A percentile compares a stretch with the other conserved stretches of the same genome.
These are phyloP conservation scores for Agonum fuliginosum DNA, from an alignment of 2,888 invertebrate genomes.

Conservation along the genomic window DNA sequence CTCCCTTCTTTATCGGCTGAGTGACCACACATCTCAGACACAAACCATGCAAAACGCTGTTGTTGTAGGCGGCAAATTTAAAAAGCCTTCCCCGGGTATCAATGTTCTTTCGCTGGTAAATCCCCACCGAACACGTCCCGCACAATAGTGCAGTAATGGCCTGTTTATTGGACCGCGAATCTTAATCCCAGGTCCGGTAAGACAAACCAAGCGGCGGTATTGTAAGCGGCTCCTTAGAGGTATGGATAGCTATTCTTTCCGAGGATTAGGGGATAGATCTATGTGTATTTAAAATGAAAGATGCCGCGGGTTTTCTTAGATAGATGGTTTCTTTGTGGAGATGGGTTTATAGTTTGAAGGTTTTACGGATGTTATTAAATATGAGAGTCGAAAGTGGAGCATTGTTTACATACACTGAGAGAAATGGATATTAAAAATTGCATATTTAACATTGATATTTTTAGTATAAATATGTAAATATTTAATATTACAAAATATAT, in stretches of 20 bases:
- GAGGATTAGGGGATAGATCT: slow-evolving; percentile 16
- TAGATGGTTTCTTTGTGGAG: background rate
- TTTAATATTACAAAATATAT: no score
- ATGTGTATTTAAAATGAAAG: slow-evolving; percentile 10
- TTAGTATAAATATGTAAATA: no score
- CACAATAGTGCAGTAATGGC: slow-evolving; percentile 39
- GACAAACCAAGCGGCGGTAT: slow-evolving; percentile 40
- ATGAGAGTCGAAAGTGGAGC: no score
- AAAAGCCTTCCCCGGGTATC: slow-evolving; percentile 3
- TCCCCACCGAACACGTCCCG: background rate
- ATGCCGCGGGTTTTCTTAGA: slow-evolving; percentile 8
- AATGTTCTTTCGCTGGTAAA: slow-evolving; percentile 34
- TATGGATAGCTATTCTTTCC: slow-evolving; percentile 48
- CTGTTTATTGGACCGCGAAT: slow-evolving; percentile 53
- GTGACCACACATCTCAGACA: slow-evolving; percentile 27
- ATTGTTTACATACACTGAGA: no score
- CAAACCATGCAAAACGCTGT: slow-evolving; percentile 13
- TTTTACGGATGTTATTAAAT: background rate
- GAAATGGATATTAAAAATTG: no score
- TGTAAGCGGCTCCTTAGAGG: slow-evolving; percentile 43
- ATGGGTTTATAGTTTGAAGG: background rate
- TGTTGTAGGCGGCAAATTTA: slow-evolving; percentile 26
- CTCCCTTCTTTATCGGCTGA: slow-evolving; percentile 38
- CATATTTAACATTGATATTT: no score
- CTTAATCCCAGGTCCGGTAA: slow-evolving; percentile 45